Base-by-base conservation (phyloP, 2,113 vertebrate species). In the Epinephelus cyanopodus region DNA sequence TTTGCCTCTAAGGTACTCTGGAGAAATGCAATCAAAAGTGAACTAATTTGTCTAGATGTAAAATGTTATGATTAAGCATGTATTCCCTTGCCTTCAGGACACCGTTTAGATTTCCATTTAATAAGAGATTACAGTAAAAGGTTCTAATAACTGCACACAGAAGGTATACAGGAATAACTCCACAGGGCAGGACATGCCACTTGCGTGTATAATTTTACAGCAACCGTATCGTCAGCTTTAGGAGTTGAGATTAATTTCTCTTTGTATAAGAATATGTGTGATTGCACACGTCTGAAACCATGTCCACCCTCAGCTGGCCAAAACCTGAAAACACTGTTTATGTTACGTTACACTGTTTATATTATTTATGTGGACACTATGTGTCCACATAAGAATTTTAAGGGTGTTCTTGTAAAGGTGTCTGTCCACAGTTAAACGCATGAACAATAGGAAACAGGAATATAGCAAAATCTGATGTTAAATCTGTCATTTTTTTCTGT, bases 1-100 rank as follows among this genome's bases (percentile, higher is more conserved):
- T 89, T 82, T 92, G 89, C 91, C 92, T 92, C 84, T 75, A 78
- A 93, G 92, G 90, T 82, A 87, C 82, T 90, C 61, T 50, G 72
- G 53, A 82, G 81, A 93, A 92, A 92, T 70, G 80, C 92, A 95
- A 95, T 94, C 92, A 95, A 94, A 92, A 75, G 81, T 94, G 94
- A 93, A 91, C 90, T 91, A 81, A 88, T 93, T 94, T 89, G 66
- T 90, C 81, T 68, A 23, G 72, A 89, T 77, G 78, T 85, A 74
- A 82, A 90, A 89, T 88, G 63, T 78, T 74, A 71, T 92, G 90
- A 94, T 94, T 94, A 94, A 94, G 66, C 78, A 45, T 75, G 84
- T 63, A 66, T 65, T 70, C 67, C 53, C 47, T 23, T 80, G 90
- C 90, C 92, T 86, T 61, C 61, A 29, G 91, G 92, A 87, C 86